Evolutionary conservation across 2,113 vertebrate species (phyloP), one percentile per base, ranked within the genome.

Genomic region (Morone saxatilis): DNA sequence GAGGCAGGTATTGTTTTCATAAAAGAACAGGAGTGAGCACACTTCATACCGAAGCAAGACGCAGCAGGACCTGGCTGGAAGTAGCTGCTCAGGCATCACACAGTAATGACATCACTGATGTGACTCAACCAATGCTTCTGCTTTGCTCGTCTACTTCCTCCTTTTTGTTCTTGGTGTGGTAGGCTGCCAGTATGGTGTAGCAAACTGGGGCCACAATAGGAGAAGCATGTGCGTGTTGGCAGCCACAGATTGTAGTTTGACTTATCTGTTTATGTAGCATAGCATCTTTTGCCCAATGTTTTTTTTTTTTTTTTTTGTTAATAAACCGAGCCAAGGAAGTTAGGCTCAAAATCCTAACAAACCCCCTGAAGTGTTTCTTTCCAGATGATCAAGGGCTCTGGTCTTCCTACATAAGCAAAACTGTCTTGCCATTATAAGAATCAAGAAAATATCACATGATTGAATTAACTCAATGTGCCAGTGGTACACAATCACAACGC

Each of bases 91-190:
- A 66, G 76, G 68, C 71, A 76, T 81, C 76, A 78, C 71, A 11
- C 56, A 45, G 41, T 8, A 47, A 80, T 92, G 89, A 93, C 85
- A 76, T 91, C 89, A 90, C 60, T 19, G 38, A 45, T 63, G 79
- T 92, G 90, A 88, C 81, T 88, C 91, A 91, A 78, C 81, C 57
- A 1, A 71, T 62, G 73, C 84, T 86, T 90, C 87, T 87, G 88
- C 80, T 88, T 54, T 47, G 66, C 72, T 70, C 2, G 17, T 79
- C 78, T 62, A 74, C 90, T 90, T 93, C 91, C 91, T 87, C 61
- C 41, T 83, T 80, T 79, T 84, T 84, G 74, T 81, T 87, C 22
- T 61, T 19, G n/a, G 63, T 72, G 19, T 84, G 78, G 19, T 79
- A n/a, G 22, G 2, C 47, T 43, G 66, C 70, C 71, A 78, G 36